Base-by-base conservation (phyloP, 2,113 vertebrate genomes). In the Oenanthe melanoleuca region DNA sequence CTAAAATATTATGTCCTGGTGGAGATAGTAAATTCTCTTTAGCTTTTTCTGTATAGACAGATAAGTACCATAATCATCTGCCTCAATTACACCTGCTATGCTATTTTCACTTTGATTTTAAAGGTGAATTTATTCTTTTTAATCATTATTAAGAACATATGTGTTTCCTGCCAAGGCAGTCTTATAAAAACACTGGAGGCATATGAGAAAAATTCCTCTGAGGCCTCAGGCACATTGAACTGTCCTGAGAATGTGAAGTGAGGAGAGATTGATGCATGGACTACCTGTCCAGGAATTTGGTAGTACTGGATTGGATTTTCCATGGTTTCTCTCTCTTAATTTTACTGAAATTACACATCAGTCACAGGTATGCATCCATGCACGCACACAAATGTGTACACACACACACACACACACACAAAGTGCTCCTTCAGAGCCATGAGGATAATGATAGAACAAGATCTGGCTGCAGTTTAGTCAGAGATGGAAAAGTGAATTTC, bases 71-170 rank as follows among this genome's bases (percentile, higher is more conserved):
- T 80, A 90, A 90, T 90, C 44, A 83, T 86, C 92, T 92, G 60
- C 85, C 28, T 95, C 82, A 95, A 80, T 88, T 96, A 95, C 93
- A 96, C 96, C 93, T 96, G 96, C 88, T 96, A 92, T 88, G 79
- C 89, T 79, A 93, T 95, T 96, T 96, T 85, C 80, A 95, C 88
- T 96, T 93, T 83, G 89, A 88, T 92, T 96, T 88, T 88, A 95
- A 94, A 93, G 72, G 93, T 84, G 75, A 95, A 94, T 93, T 93
- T 96, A 84, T 94, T 90, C 72, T 93, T 95, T 93, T 94, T 93
- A 93, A 93, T 93, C 92, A 69, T 95, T 95, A 96, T 97, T 96
- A 96, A 93, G 82, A 96, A 93, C 94, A 95, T 18, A 73, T 95
- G 95, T 93, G 86, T 79, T 92, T 86, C 56, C 82, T 96, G 82